phyloP scores from a whole-genome alignment of 2,888 invertebrate genomes.

The Melieria picta region DNA sequence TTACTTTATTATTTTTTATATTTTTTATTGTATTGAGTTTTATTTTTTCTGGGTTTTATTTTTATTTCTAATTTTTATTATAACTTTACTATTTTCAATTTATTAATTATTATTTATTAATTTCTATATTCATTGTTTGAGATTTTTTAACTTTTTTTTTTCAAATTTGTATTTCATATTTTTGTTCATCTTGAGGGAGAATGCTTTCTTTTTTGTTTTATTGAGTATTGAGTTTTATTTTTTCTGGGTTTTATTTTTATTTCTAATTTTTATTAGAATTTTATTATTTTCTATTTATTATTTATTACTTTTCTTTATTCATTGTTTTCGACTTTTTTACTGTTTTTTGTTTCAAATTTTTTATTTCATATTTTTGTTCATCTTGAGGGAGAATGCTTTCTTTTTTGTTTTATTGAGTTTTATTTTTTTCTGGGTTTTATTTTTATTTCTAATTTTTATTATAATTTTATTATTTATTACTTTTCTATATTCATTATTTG shows the following conservation, averaged over 20 bases:
- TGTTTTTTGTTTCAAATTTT: background rate
- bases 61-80: background rate
- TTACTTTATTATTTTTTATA: conserved; percentile 7
- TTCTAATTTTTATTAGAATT: conserved; percentile 3
- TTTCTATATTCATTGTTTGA: background rate
- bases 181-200: background rate
- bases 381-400: too few species aligned
- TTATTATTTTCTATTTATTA: conserved; percentile 8
- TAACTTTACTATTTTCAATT: background rate
- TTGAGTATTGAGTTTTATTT: background rate
- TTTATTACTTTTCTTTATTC: background rate
- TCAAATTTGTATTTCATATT: background rate
- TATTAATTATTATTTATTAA: background rate
- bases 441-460: conserved; percentile 7
- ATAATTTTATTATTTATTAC: conserved; percentile 5
- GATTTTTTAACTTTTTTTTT: background rate
- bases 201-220: background rate
- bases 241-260: background rate
- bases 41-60: background rate
- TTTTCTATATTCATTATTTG: background rate
- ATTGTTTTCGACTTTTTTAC: background rate
- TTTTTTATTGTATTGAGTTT: background rate
- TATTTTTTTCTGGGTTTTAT: background rate
- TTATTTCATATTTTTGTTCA: background rate
- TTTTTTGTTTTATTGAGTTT: too few species aligned